Conservation (phyloP, 2,113 vertebrate genomes). For the Misgurnus anguillicaudatus region DNA sequence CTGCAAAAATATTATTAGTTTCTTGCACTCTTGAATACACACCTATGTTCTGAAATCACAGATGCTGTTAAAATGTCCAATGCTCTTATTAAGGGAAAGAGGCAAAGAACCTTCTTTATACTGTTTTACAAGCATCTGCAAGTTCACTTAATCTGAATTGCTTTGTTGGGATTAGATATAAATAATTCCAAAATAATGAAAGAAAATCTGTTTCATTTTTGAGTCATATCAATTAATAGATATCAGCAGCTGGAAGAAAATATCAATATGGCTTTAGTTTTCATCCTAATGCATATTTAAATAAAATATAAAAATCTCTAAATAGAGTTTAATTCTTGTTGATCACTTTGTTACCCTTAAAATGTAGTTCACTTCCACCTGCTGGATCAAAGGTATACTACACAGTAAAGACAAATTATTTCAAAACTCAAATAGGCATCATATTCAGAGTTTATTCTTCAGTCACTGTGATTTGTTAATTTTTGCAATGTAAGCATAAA, state of each 20-base stretch:
- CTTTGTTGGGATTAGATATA: slow-evolving; percentile 30
- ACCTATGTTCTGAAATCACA: slow-evolving; percentile 22
- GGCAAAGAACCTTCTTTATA: slow-evolving; percentile 5
- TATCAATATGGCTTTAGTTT: too few relatives aligned
- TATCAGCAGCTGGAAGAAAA: background rate
- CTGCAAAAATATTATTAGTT: too few relatives aligned
- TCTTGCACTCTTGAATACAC: too few relatives aligned
- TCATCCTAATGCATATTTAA: background rate
- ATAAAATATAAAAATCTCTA: background rate
- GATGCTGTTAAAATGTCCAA: slow-evolving; percentile 27
- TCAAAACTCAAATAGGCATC: too few relatives aligned
- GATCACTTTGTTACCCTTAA: background rate
- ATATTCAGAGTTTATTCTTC: background rate
- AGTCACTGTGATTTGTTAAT: background rate
- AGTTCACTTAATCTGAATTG: slow-evolving; percentile 27
- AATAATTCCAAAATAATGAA: slow-evolving; percentile 13
- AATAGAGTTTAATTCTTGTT: background rate
- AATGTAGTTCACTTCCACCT: slow-evolving; percentile 11
- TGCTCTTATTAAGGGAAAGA: background rate
- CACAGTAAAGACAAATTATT: background rate
- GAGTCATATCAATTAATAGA: background rate
- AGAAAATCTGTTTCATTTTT: slow-evolving; percentile 9
- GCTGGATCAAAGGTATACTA: slow-evolving; percentile 8
- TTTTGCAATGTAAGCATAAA: background rate
- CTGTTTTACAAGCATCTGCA: slow-evolving; percentile 6